These are phyloP conservation scores for Tachystola acroxantha DNA, from an alignment of 2,888 invertebrate species.

Conservation along the genomic window DNA sequence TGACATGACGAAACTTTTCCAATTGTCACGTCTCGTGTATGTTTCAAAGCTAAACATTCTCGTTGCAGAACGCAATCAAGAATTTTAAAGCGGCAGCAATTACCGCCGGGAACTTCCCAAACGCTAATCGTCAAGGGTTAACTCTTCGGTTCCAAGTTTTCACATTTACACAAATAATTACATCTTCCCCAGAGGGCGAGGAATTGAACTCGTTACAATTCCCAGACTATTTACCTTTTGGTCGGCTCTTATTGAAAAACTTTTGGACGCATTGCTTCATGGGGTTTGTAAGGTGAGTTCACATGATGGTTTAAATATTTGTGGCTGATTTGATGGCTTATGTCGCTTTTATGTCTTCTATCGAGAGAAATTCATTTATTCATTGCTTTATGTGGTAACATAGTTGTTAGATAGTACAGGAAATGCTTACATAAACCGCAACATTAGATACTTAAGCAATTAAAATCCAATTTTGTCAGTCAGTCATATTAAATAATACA, in stretches of 20 bases:
- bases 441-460: no score
- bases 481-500: no score
- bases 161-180: constrained; percentile 73
- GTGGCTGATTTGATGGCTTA: no score
- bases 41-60: not conserved
- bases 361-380: no score
- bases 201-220: constrained; percentile 39
- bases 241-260: constrained; percentile 63
- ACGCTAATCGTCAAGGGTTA: constrained; percentile 59
- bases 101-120: constrained; percentile 32
- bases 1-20: no score
- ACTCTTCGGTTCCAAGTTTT: constrained; percentile 46
- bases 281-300: not conserved
- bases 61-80: constrained; percentile 5
- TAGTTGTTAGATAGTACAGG: no score
- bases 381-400: no score
- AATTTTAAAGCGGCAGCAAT: constrained; percentile 33
- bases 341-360: no score
- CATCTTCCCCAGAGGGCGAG: constrained; percentile 25
- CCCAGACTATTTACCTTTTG: constrained; percentile 60
- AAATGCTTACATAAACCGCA: no score
- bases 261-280: constrained; percentile 55
- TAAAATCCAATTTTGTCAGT: no score
- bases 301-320: no score
- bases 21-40: no score